Evolutionary conservation across 2,797 vertebrate genomes (phyloP).

Genomic region (Rhyacichthys aspro): DNA sequence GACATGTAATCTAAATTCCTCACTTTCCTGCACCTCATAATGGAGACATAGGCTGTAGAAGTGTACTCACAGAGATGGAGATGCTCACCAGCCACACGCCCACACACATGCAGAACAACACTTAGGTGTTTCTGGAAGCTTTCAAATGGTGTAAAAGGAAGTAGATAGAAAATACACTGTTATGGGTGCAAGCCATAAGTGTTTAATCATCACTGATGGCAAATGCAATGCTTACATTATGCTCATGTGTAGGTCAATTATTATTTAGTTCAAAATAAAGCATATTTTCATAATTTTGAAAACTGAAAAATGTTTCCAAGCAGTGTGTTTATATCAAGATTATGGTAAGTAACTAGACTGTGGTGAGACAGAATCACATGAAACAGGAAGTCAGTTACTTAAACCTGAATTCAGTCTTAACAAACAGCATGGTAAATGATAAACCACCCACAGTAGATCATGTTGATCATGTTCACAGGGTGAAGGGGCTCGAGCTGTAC

Average conservation of each 20-base stretch:
- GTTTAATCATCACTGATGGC: too few relatives aligned
- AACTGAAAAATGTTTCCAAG: too few relatives aligned
- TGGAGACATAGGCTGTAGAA: constrained; percentile 45
- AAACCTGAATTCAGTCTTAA: constrained; percentile 36
- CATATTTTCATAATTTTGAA: too few relatives aligned
- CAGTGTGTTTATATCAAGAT: too few relatives aligned
- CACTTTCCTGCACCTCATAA: constrained; percentile 61
- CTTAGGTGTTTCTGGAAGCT: too few relatives aligned
- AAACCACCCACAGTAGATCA: too few relatives aligned
- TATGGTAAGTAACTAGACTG: constrained; percentile 73
- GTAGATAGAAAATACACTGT: constrained; percentile 9
- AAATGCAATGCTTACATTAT: too few relatives aligned
- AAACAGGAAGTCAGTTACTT: constrained; percentile 84
- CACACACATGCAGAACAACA: constrained; percentile 47
- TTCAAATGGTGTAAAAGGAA: constrained; percentile 20
- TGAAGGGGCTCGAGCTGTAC: constrained; percentile 92
- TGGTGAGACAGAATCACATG: constrained; percentile 64
- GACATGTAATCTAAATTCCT: constrained; percentile 73
- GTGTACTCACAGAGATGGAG: constrained; percentile 41
- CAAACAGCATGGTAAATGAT: neutral
- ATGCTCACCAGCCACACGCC: constrained; percentile 46
- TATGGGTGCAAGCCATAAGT: constrained; percentile 8
- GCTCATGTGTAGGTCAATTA: too few relatives aligned
- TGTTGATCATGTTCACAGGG: constrained; percentile 70
- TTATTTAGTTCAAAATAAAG: too few relatives aligned